Base-by-base conservation (phyloP, 2,888 invertebrate species). In the Melolontha melolontha region DNA sequence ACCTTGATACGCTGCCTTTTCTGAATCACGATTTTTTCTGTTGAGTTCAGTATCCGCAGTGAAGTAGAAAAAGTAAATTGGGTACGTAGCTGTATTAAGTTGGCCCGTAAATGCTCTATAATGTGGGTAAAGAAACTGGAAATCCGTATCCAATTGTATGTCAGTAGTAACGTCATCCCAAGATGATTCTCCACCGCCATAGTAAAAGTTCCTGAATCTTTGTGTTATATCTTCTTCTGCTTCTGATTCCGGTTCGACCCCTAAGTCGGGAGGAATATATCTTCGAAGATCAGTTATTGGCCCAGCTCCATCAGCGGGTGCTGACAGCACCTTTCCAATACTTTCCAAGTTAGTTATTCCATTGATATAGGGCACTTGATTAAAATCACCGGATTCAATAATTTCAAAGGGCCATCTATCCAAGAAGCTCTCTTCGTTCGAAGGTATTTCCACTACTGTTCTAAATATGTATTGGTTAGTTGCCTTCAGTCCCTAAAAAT, bases 21-120 rank as follows among this genome's bases (percentile, higher is more conserved):
- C 29, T 29, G n/a, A n/a, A 22, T 22, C 4, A 22, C 10, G 1
- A 34, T 34, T 34, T 34, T 34, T 34, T 1, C 7, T 10, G 4
- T 34, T 44, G 27, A 64, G 8, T 49, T 11, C 16, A 1, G 68
- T 64, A 39, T 63, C 54, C 2, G 55, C 68, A 1, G 49, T 39
- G 29, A 68, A 68, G 29, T 40, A 47, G 17, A 64, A 68, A 11
- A 64, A 64, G 11, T 68, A 68, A 7, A 68, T 12, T 6, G 68
- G 64, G 1, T 42, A 6, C 10, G 10, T 22, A 17, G 49, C 11
- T 6, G 7, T 44, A 50, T 50, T 64, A 8, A 47, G 16, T n/a
- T 64, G 64, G 17, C 27, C 54, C 6, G 39, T 11, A 8, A 27
- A 27, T 14, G 27, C 27, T 16, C 68, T 41, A 29, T 49, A 68